phyloP scores from a whole-genome alignment of 2,888 invertebrate genomes.

The Rhimphoctona megacephalus region DNA sequence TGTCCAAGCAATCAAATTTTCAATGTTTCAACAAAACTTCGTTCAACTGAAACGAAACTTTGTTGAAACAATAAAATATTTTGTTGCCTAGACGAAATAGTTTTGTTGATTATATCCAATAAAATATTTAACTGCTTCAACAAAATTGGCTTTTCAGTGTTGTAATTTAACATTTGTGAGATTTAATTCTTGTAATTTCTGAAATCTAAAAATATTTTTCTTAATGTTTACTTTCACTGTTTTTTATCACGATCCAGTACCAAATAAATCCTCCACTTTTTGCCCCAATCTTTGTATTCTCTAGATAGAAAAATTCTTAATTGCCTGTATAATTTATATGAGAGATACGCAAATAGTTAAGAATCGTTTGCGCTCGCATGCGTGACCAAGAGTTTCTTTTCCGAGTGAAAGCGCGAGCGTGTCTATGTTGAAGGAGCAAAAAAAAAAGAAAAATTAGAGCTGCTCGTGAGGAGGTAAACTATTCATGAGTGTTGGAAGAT shows the following conservation, averaged over 20 bases:
- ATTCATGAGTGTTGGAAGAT: background rate
- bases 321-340: conserved; percentile 60
- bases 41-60: no score
- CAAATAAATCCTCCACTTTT: background rate
- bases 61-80: no score
- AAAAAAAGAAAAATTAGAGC: conserved; percentile 64
- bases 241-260: background rate
- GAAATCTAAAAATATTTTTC: background rate
- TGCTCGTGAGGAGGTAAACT: conserved; percentile 74
- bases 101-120: no score
- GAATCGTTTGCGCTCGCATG: conserved; percentile 79
- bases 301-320: conserved; percentile 33
- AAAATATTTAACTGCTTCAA: no score
- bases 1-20: no score
- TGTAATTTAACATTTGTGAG: background rate
- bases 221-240: background rate
- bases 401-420: conserved; percentile 81
- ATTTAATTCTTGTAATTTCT: no score
- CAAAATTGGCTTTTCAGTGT: no score
- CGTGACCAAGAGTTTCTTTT: conserved; percentile 83
- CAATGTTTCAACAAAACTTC: no score
- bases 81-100: no score
- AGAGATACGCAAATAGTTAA: conserved; percentile 68
- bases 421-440: conserved; percentile 47
- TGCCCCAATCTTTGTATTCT: background rate